phyloP scores from a whole-genome alignment of 2,888 invertebrate species.

The Oligia fasciuncula region DNA sequence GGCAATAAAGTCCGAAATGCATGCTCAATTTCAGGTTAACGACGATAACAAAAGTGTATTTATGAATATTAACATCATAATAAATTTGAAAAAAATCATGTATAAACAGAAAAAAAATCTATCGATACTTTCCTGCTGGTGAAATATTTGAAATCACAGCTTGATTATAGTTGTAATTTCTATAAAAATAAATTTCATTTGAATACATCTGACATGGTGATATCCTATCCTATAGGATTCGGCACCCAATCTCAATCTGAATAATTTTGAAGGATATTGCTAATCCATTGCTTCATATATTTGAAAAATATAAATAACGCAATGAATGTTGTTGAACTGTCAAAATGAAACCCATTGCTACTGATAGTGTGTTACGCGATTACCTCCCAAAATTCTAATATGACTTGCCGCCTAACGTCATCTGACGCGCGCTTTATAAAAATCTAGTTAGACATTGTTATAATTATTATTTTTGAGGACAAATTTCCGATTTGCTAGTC shows the following conservation, averaged over 20 bases:
- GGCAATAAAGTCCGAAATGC: not conserved
- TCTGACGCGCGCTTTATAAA: constrained; percentile 14
- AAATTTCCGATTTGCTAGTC: constrained; percentile 7
- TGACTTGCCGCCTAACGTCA: not conserved
- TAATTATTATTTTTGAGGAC: constrained; percentile 2
- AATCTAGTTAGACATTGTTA: not conserved
- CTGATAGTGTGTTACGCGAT: too few species aligned
- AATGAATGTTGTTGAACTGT: too few species aligned
- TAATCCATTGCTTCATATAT: too few species aligned
- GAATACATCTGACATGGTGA: not conserved
- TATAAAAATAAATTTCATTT: not conserved
- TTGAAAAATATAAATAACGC: too few species aligned
- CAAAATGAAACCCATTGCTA: too few species aligned
- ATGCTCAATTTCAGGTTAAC: too few species aligned
- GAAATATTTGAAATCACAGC: constrained; percentile 30
- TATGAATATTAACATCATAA: not conserved
- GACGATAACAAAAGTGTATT: not conserved
- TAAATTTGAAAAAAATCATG: not conserved
- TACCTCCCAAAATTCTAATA: not conserved
- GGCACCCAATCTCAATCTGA: too few species aligned
- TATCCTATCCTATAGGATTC: constrained; percentile 2
- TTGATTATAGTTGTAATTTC: constrained; percentile 1
- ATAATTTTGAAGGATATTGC: too few species aligned
- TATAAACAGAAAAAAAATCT: too few species aligned
- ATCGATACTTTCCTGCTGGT: not conserved